Conservation (phyloP, 2,797 vertebrate species). For the Chelon auratus region DNA sequence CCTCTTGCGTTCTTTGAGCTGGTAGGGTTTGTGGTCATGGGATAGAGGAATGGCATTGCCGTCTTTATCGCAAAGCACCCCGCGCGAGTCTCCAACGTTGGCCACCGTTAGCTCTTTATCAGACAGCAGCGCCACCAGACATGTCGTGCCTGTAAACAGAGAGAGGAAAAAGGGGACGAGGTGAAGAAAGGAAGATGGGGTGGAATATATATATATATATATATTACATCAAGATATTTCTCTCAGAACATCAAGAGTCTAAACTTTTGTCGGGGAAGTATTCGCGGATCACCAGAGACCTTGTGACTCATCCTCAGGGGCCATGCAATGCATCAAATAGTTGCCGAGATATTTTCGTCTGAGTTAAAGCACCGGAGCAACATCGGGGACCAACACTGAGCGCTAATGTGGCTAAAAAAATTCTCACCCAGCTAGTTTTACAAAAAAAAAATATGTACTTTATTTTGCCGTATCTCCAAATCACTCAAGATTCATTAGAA, state of each 20-base stretch:
- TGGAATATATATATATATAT: background rate
- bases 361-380: conserved; percentile 2
- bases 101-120: conserved; percentile 96
- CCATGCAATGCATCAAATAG: conserved; percentile 5
- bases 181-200: background rate
- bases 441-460: no score
- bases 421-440: no score
- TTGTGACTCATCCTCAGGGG: background rate
- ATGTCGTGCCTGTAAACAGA: conserved; percentile 83
- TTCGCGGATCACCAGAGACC: background rate
- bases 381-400: background rate
- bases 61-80: conserved; percentile 96
- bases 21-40: conserved; percentile 99
- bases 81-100: conserved; percentile 96
- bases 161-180: background rate
- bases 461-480: background rate
- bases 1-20: conserved; percentile 98
- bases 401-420: background rate
- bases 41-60: conserved; percentile 97
- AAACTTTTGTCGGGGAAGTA: background rate
- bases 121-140: conserved; percentile 94
- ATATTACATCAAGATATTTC: background rate
- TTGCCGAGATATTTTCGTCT: conserved; percentile 12
- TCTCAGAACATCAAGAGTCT: background rate
- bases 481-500: background rate